phyloP scores from a whole-genome alignment of 2,888 invertebrate genomes.

The Anoplius nigerrimus region DNA sequence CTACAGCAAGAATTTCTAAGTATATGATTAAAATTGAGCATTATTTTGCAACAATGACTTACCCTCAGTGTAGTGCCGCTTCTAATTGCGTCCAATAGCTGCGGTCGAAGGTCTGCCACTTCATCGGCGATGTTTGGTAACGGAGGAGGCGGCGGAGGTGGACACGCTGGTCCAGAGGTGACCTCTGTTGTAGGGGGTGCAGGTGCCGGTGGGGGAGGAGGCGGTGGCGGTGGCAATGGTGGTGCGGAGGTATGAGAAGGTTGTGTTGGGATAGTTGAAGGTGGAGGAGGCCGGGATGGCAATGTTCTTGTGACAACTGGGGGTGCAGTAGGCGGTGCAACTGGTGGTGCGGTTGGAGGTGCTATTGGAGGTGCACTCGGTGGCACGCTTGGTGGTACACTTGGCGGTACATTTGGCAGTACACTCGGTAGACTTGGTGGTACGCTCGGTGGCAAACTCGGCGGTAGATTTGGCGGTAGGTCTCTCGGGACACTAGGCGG shows the following conservation, averaged over 20 bases:
- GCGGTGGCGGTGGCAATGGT: slow-evolving; percentile 75
- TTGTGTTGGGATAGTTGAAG: slow-evolving; percentile 63
- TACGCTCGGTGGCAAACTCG: too few species aligned
- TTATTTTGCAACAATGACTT: slow-evolving; percentile 36
- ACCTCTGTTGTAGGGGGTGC: slow-evolving; percentile 34
- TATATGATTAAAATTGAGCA: too few species aligned
- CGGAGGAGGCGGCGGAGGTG: slow-evolving; percentile 72
- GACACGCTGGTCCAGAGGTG: slow-evolving; percentile 59
- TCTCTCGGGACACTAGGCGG: too few species aligned
- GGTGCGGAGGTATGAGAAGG: slow-evolving; percentile 75
- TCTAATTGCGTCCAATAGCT: slow-evolving; percentile 91
- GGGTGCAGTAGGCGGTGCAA: slow-evolving; percentile 78
- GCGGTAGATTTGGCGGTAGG: slow-evolving; percentile 66
- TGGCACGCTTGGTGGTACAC: slow-evolving; percentile 39
- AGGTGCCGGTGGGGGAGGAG: slow-evolving; percentile 69
- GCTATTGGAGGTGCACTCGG: slow-evolving; percentile 68
- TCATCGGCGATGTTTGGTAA: slow-evolving; percentile 61
- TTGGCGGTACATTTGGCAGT: slow-evolving; percentile 57
- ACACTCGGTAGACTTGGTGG: too few species aligned
- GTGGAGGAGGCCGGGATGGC: slow-evolving; percentile 71
- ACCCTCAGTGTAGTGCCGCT: slow-evolving; percentile 86
- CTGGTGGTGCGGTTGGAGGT: slow-evolving; percentile 75
- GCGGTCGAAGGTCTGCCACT: slow-evolving; percentile 79
- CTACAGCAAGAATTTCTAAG: too few species aligned
- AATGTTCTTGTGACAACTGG: slow-evolving; percentile 65